Evolutionary conservation across 2,888 invertebrate genomes (phyloP), one percentile per base, ranked within the genome.

Genomic region (Thymelicus acteon): DNA sequence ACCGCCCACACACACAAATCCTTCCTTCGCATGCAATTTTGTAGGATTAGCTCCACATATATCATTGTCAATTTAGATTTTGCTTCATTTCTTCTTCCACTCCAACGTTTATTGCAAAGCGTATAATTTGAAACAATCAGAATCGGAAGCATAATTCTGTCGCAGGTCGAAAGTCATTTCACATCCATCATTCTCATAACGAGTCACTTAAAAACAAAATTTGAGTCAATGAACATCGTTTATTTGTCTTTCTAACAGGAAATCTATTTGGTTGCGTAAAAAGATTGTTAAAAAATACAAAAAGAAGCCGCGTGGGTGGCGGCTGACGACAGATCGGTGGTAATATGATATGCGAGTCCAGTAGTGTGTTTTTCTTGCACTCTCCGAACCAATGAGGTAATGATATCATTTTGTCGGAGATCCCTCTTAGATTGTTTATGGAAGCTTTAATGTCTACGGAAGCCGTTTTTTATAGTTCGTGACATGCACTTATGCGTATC

Each of bases 161-260:
- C 83, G 79, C 74, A 84, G 86, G 81, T 85, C 84, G 84, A 82
- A 78, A 88, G 88, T 92, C 92, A 91, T 91, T 88, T 85, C 72
- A 83, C 88, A 89, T 81, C 89, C 91, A 93, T 93, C 92, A 92
- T 79, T 93, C 86, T 85, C 85, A 81, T 84, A 92, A 93, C 87
- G 79, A 92, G 91, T 85, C 85, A 84, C 86, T 83, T 80, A 83
- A 82, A 85, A 88, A 88, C 82, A 80, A 86, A 85, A 88, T 90
- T 85, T 82, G 83, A 91, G 86, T 91, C 90, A 88, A 93, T 93
- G 92, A 92, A 90, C 85, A 86, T 84, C 82, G 31, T 85, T 77
- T 91, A 87, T 93, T 93, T 91, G 93, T 93, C 92, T 92, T 93
- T 93, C 87, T 91, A 91, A 88, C 92, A 91, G 92, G 92, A 93